phyloP scores from a whole-genome alignment of 2,888 invertebrate genomes.

The Crioceris asparagi region DNA sequence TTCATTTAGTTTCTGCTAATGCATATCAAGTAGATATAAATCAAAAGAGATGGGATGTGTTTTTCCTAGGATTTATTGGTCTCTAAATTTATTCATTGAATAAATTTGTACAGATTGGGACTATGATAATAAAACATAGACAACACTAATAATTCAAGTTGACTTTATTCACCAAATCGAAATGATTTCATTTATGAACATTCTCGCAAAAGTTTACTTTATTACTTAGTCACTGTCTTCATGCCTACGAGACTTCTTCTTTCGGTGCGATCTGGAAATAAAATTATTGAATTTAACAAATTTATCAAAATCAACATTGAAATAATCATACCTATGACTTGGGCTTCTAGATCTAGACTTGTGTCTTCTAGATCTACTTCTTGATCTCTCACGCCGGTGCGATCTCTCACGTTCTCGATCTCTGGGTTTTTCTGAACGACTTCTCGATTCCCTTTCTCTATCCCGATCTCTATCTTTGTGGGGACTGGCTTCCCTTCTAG shows the following conservation, averaged over 20 bases:
- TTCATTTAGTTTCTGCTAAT: too few relatives aligned
- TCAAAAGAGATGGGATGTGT: too few relatives aligned
- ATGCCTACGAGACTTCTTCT: conserved; percentile 60
- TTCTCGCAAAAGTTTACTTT: not conserved
- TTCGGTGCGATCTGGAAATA: conserved; percentile 38
- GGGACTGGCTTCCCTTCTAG: too few relatives aligned
- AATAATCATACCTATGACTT: conserved; percentile 39
- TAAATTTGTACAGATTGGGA: too few relatives aligned
- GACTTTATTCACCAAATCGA: too few relatives aligned
- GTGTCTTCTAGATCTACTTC: conserved; percentile 55
- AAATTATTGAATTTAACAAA: not conserved
- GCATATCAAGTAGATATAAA: too few relatives aligned
- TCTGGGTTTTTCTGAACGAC: conserved; percentile 31
- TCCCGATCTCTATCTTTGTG: conserved; percentile 14
- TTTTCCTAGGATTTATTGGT: too few relatives aligned
- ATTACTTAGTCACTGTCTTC: conserved; percentile 50
- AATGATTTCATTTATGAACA: not conserved
- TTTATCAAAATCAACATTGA: not conserved
- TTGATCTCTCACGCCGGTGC: conserved; percentile 55
- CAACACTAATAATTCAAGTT: too few relatives aligned
- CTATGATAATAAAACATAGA: too few relatives aligned
- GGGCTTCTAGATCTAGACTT: conserved; percentile 63
- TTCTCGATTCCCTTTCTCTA: conserved; percentile 27
- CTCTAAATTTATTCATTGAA: too few relatives aligned
- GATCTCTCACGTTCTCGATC: conserved; percentile 44